Percentiles rank a stretch among this genome's conserved stretches.
Evolutionary conservation across 2,113 vertebrate species (phyloP).

Genomic region (Mobula birostris): DNA sequence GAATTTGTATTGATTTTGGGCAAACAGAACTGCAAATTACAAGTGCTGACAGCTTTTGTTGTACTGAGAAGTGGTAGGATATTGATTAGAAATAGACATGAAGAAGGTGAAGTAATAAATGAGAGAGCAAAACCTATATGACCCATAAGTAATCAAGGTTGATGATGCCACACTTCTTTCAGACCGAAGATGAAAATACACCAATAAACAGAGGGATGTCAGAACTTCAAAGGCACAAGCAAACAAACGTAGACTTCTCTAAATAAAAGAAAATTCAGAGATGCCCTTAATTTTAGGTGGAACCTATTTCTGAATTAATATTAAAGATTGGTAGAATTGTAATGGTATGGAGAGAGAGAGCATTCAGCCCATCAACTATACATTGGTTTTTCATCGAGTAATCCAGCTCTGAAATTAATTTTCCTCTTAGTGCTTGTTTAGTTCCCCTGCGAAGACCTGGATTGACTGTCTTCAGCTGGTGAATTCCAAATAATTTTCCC

Average conservation of each 20-base stretch:
- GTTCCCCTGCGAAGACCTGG: no score
- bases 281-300: no score
- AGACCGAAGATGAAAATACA: background rate
- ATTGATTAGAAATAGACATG: constrained; percentile 4
- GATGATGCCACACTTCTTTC: background rate
- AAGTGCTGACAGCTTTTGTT: background rate
- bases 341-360: no score
- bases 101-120: constrained; percentile 7
- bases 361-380: no score
- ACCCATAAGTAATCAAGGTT: background rate
- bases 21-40: background rate
- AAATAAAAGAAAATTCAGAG: background rate
- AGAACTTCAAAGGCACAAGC: background rate
- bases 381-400: no score
- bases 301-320: no score
- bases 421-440: no score
- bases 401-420: no score
- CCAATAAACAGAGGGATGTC: background rate
- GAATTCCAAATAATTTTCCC: no score
- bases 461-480: no score
- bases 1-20: constrained; percentile 32
- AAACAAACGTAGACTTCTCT: background rate
- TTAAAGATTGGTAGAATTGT: no score
- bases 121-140: background rate
- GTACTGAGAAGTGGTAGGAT: background rate